Evolutionary conservation across 2,888 invertebrate genomes (phyloP).

Genomic region (Latheticus oryzae): DNA sequence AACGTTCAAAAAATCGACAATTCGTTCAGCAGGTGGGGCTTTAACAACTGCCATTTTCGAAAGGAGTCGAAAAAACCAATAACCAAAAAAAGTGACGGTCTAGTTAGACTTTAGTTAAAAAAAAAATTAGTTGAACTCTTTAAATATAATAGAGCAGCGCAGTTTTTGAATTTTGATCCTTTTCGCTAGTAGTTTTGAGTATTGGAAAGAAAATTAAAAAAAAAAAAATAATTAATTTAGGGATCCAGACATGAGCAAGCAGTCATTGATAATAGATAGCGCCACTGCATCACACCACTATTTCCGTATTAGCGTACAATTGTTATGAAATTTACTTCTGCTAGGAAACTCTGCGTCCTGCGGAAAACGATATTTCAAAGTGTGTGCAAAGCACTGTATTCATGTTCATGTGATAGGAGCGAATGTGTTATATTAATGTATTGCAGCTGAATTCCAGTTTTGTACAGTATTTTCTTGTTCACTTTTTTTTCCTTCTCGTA

Average conservation of each 20-base stretch:
- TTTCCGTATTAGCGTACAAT: slow-evolving; percentile 46
- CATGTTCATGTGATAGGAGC: slow-evolving; percentile 63
- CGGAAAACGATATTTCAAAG: slow-evolving; percentile 10
- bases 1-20: slow-evolving; percentile 52
- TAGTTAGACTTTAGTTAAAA: slow-evolving; percentile 34
- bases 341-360: not conserved
- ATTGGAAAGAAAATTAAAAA: slow-evolving; percentile 5
- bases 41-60: slow-evolving; percentile 54
- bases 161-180: slow-evolving; percentile 28
- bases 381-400: slow-evolving; percentile 45
- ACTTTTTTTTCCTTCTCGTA: slow-evolving; percentile 48
- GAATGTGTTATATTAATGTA: slow-evolving; percentile 56
- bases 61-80: slow-evolving; percentile 15
- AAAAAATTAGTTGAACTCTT: slow-evolving; percentile 19
- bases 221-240: not conserved
- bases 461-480: slow-evolving; percentile 58
- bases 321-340: slow-evolving; percentile 6
- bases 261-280: slow-evolving; percentile 1
- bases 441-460: slow-evolving; percentile 52
- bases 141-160: slow-evolving; percentile 28
- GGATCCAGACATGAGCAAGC: slow-evolving; percentile 19
- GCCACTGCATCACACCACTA: slow-evolving; percentile 12
- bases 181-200: slow-evolving; percentile 23
- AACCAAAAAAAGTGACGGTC: slow-evolving; percentile 29
- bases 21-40: slow-evolving; percentile 50